phyloP scores from a whole-genome alignment of 92 coral and sea anemone species.

The Blastomussa wellsi region DNA sequence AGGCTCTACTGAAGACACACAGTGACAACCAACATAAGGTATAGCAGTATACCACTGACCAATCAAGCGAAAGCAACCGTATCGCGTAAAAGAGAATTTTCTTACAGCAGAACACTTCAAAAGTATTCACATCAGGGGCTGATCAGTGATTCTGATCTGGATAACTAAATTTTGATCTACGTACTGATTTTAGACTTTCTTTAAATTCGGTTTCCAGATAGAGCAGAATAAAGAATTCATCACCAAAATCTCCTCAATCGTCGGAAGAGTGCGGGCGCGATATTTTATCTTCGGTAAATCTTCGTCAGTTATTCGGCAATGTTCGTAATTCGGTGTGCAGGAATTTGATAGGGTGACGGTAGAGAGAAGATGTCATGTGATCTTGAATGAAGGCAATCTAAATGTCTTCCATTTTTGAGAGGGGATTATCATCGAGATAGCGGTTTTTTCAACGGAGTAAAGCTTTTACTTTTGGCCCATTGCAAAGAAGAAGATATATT shows the following conservation, averaged over 20 bases:
- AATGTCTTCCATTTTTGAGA: slow-evolving; percentile 54
- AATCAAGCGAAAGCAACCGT: background rate
- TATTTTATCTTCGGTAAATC: background rate
- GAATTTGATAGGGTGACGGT: slow-evolving; percentile 61
- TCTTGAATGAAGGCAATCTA: slow-evolving; percentile 31
- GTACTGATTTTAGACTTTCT: background rate
- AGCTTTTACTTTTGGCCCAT: background rate
- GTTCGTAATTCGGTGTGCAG: slow-evolving; percentile 53
- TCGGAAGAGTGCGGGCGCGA: background rate
- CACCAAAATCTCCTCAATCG: background rate
- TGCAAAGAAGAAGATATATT: background rate
- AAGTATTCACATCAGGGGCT: too few species aligned
- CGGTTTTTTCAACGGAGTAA: slow-evolving; percentile 25
- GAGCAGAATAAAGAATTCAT: background rate
- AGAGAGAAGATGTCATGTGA: slow-evolving; percentile 71
- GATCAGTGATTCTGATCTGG: too few species aligned
- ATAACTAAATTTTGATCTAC: background rate
- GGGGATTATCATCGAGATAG: slow-evolving; percentile 48
- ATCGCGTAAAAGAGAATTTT: too few species aligned
- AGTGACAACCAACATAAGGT: background rate
- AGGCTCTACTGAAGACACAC: background rate
- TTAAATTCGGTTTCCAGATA: background rate
- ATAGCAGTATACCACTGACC: background rate
- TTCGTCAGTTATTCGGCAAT: slow-evolving; percentile 37
- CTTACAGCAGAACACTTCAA: background rate